Base-by-base conservation (phyloP, 2,113 vertebrate genomes). In the Gnathonemus echidnorhynchus region DNA sequence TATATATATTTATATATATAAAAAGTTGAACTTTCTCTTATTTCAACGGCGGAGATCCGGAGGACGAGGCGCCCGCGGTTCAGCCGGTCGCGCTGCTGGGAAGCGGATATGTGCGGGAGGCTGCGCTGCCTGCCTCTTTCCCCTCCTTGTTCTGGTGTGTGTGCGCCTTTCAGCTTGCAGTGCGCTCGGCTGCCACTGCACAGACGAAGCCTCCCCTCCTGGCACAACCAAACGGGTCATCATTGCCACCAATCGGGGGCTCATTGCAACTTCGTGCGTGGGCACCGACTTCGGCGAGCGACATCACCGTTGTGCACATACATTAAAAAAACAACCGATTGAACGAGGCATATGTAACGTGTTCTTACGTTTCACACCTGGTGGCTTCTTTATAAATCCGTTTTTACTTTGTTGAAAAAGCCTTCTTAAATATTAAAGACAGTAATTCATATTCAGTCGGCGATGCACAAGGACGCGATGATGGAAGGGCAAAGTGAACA, bases 221-320 rank as follows among this genome's bases (percentile, higher is more conserved):
- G 80, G 77, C 80, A 89, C 31, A 89, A 27, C 21, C 85, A 39
- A 87, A 88, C 89, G 89, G 46, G 58, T 80, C 66, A 53, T 77
- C 53, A 88, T 90, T 87, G 85, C 89, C 89, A 42, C 89, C 89
- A 77, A 87, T 80, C 86, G 89, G 89, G 48, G 45, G 66, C 86
- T 80, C 66, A 42, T 45, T 56, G 89, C n/a, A 87, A 88, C 85
- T 90, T 87, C 89, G 89, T 88, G 89, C 89, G 89, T 90, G 89
- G 89, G 89, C 89, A 56, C 19, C 49, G 31, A 89, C 77, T 84
- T 19, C 31, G 13, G 6, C 62, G 21, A n/a, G 31, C 89, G 35
- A 48, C 83, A 87, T 27, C 31, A 45, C 13, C 86, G 86, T 7
- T 21, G 85, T 39, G 27, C 86, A 31, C 86, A 8, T 7, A 35